phyloP scores from a whole-genome alignment of 30 jellyfish, hydroid and myxozoan species.

The Aurelia aurita complex sp. Pacific region DNA sequence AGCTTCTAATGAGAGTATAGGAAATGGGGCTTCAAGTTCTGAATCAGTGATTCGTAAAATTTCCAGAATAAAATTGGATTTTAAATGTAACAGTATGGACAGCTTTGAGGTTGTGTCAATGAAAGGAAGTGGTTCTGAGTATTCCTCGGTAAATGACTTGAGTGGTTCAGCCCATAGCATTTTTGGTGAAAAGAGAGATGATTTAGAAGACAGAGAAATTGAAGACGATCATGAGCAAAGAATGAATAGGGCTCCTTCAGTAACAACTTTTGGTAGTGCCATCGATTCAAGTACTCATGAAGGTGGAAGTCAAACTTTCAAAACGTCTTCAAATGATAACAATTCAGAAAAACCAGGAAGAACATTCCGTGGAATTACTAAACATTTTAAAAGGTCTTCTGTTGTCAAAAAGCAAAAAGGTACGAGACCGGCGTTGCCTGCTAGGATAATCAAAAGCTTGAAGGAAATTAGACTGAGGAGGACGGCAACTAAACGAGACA shows the following conservation, averaged over 20 bases:
- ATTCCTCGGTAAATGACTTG: slow-evolving; percentile 43
- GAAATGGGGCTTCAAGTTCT: slow-evolving; percentile 20
- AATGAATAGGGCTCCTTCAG: slow-evolving; percentile 56
- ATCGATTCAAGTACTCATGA: slow-evolving; percentile 66
- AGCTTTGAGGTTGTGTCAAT: slow-evolving; percentile 72
- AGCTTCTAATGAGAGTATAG: slow-evolving; percentile 82
- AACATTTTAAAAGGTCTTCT: slow-evolving; percentile 13
- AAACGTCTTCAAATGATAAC: not conserved
- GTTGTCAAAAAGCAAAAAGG: not conserved
- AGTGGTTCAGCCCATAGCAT: slow-evolving; percentile 7
- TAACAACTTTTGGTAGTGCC: slow-evolving; percentile 79
- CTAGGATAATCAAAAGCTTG: slow-evolving; percentile 12
- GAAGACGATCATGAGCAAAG: not conserved
- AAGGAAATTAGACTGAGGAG: slow-evolving; percentile 24
- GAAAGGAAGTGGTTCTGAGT: slow-evolving; percentile 55
- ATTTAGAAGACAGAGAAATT: not conserved
- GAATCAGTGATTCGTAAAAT: not conserved
- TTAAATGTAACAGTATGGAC: not conserved
- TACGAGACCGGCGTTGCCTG: slow-evolving; percentile 15
- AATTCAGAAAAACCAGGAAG: not conserved
- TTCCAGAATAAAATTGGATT: not conserved
- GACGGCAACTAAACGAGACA: not conserved
- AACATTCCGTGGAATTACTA: not conserved
- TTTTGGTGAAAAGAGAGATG: slow-evolving; percentile 6
- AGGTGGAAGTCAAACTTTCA: slow-evolving; percentile 6